Evolutionary conservation across 2,113 vertebrate species (phyloP).

Genomic region (Macquaria ambigua): DNA sequence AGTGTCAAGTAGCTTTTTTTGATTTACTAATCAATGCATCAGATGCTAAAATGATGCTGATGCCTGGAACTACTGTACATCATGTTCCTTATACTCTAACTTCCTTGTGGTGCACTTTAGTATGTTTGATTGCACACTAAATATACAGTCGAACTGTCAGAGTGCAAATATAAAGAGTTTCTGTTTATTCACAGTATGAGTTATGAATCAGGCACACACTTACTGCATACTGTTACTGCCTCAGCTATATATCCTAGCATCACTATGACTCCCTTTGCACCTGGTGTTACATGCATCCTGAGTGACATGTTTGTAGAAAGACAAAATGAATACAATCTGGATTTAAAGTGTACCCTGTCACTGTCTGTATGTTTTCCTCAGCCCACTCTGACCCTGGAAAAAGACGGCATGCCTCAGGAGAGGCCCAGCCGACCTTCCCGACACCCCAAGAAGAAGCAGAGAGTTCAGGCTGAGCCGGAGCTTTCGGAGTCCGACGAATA

Average conservation of each 20-base stretch:
- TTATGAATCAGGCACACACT: neutral
- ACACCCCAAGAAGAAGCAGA: slow-evolving; percentile 87
- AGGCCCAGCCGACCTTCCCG: slow-evolving; percentile 82
- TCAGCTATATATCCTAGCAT: neutral
- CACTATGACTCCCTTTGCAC: neutral
- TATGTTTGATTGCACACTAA: neutral
- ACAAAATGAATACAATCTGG: neutral
- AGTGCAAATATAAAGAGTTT: neutral
- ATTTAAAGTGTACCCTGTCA: neutral
- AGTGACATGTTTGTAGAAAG: neutral
- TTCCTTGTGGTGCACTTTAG: neutral
- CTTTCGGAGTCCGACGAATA: slow-evolving; percentile 89
- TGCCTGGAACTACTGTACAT: neutral
- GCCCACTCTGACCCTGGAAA: slow-evolving; percentile 90
- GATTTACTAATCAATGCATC: neutral
- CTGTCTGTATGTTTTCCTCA: slow-evolving; percentile 52
- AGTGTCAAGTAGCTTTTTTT: too few relatives aligned
- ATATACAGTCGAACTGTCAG: neutral
- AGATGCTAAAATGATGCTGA: too few relatives aligned
- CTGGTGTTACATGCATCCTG: neutral
- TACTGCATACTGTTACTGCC: neutral
- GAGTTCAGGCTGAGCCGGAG: slow-evolving; percentile 82
- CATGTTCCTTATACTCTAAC: neutral
- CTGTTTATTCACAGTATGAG: neutral
- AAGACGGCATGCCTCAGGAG: slow-evolving; percentile 85